A percentile compares a stretch with the other conserved stretches of the same genome.
Evolutionary conservation across 2,113 vertebrate species (phyloP).

Genomic region (Scartelaos histophorus): DNA sequence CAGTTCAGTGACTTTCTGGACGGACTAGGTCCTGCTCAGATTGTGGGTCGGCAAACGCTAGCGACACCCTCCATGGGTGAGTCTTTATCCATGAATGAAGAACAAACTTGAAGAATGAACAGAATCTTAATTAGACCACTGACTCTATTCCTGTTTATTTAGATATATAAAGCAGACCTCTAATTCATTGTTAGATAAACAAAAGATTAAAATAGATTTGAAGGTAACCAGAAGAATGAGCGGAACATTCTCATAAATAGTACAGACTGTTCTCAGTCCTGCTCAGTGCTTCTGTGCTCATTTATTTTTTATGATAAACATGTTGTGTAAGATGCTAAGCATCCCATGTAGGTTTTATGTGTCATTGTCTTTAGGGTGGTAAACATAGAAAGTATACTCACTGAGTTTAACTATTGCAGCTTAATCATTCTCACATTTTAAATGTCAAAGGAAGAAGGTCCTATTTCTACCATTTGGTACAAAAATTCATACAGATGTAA

Average conservation of each 20-base stretch:
- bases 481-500: neutral
- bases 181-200: neutral
- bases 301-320: neutral
- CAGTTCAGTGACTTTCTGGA: constrained; percentile 98
- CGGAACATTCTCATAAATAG: neutral
- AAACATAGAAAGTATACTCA: neutral
- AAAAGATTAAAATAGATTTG: neutral
- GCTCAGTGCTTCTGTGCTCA: neutral
- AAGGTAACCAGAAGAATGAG: neutral
- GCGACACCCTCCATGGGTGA: constrained; percentile 96
- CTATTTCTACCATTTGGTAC: neutral
- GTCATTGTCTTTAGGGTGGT: neutral
- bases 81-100: constrained; percentile 22
- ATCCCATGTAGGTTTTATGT: neutral
- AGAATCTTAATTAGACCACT: too few species aligned
- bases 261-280: neutral
- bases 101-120: neutral
- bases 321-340: neutral
- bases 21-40: constrained; percentile 94
- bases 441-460: too few species aligned
- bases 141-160: neutral
- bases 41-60: constrained; percentile 94
- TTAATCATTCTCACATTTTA: too few species aligned
- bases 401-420: too few species aligned
- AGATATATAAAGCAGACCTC: neutral